Base-by-base conservation (phyloP, 2,113 vertebrate species). In the Muntiacus muntjak region DNA sequence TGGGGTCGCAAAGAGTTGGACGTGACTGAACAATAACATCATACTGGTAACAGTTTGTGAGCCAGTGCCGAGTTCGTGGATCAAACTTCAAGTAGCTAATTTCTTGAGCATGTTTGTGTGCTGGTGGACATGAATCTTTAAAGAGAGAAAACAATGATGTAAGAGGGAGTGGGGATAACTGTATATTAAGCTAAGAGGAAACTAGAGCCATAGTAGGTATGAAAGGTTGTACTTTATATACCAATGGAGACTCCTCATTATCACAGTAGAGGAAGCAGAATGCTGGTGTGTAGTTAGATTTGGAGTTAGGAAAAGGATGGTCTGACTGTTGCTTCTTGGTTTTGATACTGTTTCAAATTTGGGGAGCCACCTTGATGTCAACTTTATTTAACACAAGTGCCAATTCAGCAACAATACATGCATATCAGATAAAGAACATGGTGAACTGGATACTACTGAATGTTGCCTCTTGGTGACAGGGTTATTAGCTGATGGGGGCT, bases 321-420 rank as follows among this genome's bases (percentile, higher is more conserved):
- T 67, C n/a, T 86, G n/a, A 84, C 30, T 86, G 36, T 64, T 74
- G 36, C 71, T 74, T 74, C 36, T 85, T 92, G 40, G 83, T 93
- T 96, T 74, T 93, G 30, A 97, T 78, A 86, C 8, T 94, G 15
- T 84, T 94, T 94, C n/a, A 95, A 87, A 95, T 84, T 93, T 93
- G 36, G 36, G 55, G 14, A 86, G 55, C 23, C 50, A 71, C 76
- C n/a, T 87, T 96, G 23, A 90, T 21, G 26, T 90, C 67, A 95
- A 85, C 67, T 85, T 97, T 30, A 90, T 54, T 90, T 95, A 88
- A 89, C 17, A 47, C 28, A 87, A 90, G 28, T 95, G 90, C 62
- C 40, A 89, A 76, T 98, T 96, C 50, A 91, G 82, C 50, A 95
- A 88, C 25, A 74, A 78, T 40, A 94, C 28, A 87, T 57, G 47